Conservation (phyloP, 2,113 vertebrate genomes). For the Daubentonia madagascariensis region DNA sequence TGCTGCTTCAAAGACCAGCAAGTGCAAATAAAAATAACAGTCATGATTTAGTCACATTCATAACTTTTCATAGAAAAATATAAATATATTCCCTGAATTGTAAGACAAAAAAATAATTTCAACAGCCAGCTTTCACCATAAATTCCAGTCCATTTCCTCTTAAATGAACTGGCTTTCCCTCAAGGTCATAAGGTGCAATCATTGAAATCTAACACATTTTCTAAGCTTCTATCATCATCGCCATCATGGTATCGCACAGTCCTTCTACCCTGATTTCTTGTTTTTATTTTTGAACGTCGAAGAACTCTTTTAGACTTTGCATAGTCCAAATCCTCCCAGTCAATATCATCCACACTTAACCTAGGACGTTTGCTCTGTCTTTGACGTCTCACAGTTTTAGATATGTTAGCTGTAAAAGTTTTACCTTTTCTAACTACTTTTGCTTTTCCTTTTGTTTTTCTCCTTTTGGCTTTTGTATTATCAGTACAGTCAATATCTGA, state of each 20-base stretch:
- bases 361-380: slow-evolving; percentile 59
- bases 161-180: slow-evolving; percentile 43
- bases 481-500: slow-evolving; percentile 72
- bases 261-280: slow-evolving; percentile 72
- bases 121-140: slow-evolving; percentile 17
- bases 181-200: slow-evolving; percentile 71
- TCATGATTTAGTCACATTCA: slow-evolving; percentile 71
- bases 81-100: slow-evolving; percentile 78
- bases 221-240: slow-evolving; percentile 62
- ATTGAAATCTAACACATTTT: slow-evolving; percentile 50
- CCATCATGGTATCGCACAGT: slow-evolving; percentile 68
- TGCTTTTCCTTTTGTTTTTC: slow-evolving; percentile 65
- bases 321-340: slow-evolving; percentile 71
- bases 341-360: slow-evolving; percentile 59
- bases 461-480: slow-evolving; percentile 71
- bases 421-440: slow-evolving; percentile 79
- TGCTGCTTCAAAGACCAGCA: slow-evolving; percentile 67
- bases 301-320: slow-evolving; percentile 43
- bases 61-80: slow-evolving; percentile 81
- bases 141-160: slow-evolving; percentile 43
- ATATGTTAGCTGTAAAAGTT: background rate
- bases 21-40: slow-evolving; percentile 76
- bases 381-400: background rate
- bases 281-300: slow-evolving; percentile 74
- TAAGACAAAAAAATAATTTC: slow-evolving; percentile 70